Evolutionary conservation across 2,888 invertebrate genomes (phyloP), one percentile per base, ranked within the genome.

Genomic region (Brenthis hecate): DNA sequence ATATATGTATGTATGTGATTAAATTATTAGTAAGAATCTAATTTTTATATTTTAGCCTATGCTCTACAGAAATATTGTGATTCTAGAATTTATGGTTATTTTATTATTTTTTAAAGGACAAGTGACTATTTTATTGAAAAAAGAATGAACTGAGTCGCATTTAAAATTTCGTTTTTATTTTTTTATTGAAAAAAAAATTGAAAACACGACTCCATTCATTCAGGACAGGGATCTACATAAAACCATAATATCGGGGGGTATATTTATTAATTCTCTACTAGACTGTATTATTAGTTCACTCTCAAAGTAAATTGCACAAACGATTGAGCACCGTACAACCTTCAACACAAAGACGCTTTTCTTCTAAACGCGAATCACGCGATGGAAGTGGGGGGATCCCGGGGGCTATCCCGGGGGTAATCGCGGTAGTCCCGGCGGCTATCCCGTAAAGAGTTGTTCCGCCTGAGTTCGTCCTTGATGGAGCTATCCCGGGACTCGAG

Each of bases 371-470:
- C 43, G 53, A 54, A 81, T 90, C 89, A 90, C 85, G 91, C 89
- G 76, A 88, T 82, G 28, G 87, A 82, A 13, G 89, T 85, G 19
- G 89, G 80, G n/a, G 88, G 86, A 69, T 72, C 72, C 56, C 70
- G 68, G 48, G 81, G 84, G 74, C 51, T 51, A 51, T 83, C 80
- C 68, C 82, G 77, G 58, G 79, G 56, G 65, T 83, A 71, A 70
- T 87, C 88, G 11, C 36, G 36, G 36, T 43, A 43, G 11, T 43
- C 36, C 60, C 89, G 82, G 36, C 88, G 80, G 73, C 82, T 84
- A 63, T 91, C 92, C 36, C 92, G 81, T 68, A 92, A 71, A 6
- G 90, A 90, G 74, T 90, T 92, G 83, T 92, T 92, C 8, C 92
- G 78, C 1, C 92, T 81, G 36, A 92, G 77, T 53, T 87, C 87